Evolutionary conservation across 2,797 vertebrate species (phyloP).

Genomic region (Somateria mollissima): DNA sequence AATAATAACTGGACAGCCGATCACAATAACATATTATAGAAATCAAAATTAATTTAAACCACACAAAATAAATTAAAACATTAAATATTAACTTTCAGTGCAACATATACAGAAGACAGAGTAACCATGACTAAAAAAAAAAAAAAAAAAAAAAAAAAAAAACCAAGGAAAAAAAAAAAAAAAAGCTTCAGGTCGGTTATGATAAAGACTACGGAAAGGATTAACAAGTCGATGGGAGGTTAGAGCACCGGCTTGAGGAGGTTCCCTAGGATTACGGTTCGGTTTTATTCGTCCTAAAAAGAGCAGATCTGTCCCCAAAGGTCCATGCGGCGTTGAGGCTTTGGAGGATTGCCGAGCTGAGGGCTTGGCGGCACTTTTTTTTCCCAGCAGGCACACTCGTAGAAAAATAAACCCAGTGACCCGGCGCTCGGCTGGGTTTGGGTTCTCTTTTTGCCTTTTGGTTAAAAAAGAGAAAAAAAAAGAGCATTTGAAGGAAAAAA

Average conservation of each 20-base stretch:
- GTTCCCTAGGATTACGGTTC: conserved; percentile 12
- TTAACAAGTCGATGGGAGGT: background rate
- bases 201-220: conserved; percentile 4
- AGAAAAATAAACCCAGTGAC: too few relatives aligned
- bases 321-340: background rate
- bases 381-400: background rate
- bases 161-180: background rate
- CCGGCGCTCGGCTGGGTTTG: too few relatives aligned
- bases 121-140: conserved; percentile 66
- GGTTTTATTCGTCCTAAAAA: conserved; percentile 13
- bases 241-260: background rate
- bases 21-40: conserved; percentile 76
- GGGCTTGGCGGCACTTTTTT: background rate
- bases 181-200: conserved; percentile 64
- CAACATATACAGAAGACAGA: conserved; percentile 84
- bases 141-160: background rate
- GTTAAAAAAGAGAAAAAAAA: too few relatives aligned
- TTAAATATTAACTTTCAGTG: conserved; percentile 87
- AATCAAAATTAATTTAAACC: conserved; percentile 85
- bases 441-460: too few relatives aligned
- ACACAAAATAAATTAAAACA: conserved; percentile 86
- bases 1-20: conserved; percentile 36
- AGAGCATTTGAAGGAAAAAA: background rate
- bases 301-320: background rate
- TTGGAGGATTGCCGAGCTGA: background rate